Conservation (phyloP, 2,797 vertebrate genomes). For the Taenioides sp. region DNA sequence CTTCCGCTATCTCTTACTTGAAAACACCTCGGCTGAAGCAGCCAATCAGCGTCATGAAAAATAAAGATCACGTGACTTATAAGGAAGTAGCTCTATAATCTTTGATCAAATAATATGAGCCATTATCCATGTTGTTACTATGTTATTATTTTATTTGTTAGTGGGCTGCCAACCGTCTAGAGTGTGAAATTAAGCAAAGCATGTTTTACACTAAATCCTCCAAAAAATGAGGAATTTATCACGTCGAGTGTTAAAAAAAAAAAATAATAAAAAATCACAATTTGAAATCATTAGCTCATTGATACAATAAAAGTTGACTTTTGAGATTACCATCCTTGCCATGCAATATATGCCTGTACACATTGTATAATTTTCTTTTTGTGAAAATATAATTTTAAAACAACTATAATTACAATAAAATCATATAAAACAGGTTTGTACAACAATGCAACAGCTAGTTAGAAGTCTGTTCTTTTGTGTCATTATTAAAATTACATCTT, state of each 20-base stretch:
- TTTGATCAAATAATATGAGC: too few species aligned
- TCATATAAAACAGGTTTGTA: conserved; percentile 44
- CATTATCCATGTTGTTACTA: neutral
- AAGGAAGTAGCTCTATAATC: conserved; percentile 1
- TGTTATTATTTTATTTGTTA: neutral
- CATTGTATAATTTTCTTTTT: conserved; percentile 35
- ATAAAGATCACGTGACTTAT: conserved; percentile 19
- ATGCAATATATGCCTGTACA: neutral
- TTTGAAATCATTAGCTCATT: neutral
- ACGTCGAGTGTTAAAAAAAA: neutral
- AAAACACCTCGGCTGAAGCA: conserved; percentile 34
- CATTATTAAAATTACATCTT: conserved; percentile 1
- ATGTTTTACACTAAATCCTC: neutral
- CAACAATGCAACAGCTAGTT: conserved; percentile 17
- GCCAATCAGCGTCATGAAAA: conserved; percentile 48
- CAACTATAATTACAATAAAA: conserved; percentile 31
- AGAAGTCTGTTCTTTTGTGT: conserved; percentile 9
- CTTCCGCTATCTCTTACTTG: conserved; percentile 31
- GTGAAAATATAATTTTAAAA: conserved; percentile 20
- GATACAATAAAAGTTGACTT: neutral
- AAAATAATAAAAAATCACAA: neutral
- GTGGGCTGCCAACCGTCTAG: neutral
- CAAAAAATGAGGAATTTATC: neutral
- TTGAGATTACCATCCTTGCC: neutral
- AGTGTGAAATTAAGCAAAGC: too few species aligned